Percentiles rank a stretch among this genome's conserved stretches.
These are phyloP conservation scores for Pollicipes pollicipes DNA, from an alignment of 1,140 invertebrate species.

Conservation along the genomic window DNA sequence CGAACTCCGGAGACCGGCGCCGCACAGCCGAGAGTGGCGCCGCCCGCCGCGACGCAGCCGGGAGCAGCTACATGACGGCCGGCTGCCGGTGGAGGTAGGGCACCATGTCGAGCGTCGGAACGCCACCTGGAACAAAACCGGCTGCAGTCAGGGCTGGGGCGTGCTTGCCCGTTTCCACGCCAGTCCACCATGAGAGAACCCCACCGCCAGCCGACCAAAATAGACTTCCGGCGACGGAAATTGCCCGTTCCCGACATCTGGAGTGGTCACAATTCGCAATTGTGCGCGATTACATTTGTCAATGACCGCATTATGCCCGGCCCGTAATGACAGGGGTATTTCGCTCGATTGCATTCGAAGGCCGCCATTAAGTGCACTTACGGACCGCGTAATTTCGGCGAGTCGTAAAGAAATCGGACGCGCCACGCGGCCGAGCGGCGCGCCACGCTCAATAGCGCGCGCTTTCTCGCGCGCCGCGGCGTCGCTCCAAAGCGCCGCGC, in stretches of 20 bases:
- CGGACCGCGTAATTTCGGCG: not conserved
- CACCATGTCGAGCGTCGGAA: not conserved
- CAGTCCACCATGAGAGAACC: too few relatives aligned
- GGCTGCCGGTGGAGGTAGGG: not conserved
- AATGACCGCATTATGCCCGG: not conserved
- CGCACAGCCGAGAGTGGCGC: not conserved
- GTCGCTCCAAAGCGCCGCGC: not conserved
- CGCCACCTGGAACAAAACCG: not conserved
- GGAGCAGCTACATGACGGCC: not conserved
- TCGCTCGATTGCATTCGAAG: not conserved
- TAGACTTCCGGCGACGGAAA: not conserved
- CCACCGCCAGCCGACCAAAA: not conserved
- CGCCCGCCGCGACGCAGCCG: not conserved
- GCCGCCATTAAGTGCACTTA: not conserved
- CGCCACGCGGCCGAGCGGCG: too few relatives aligned
- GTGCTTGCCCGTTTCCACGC: too few relatives aligned
- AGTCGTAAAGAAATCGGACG: not conserved
- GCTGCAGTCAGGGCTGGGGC: too few relatives aligned
- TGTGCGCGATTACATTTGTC: slow-evolving; percentile 1
- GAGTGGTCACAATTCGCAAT: not conserved
- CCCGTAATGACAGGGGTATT: not conserved
- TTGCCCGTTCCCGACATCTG: not conserved
- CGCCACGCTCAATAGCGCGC: not conserved
- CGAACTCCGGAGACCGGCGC: too few relatives aligned
- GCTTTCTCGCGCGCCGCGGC: too few relatives aligned